Evolutionary conservation across 1,140 invertebrate genomes (phyloP).

Genomic region (Papilio glaucus): DNA sequence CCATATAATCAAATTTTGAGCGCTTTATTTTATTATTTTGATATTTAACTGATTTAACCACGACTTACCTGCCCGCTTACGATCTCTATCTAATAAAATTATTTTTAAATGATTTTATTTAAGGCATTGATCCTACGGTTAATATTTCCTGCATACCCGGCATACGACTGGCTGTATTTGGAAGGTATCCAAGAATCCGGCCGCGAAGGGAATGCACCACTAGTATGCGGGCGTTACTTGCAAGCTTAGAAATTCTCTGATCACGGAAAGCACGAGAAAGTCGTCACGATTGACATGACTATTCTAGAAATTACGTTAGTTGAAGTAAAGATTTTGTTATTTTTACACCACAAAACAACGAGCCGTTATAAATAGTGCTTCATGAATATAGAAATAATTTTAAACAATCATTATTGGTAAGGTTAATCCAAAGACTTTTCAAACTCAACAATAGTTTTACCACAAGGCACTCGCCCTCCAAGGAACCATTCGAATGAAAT

Average conservation of each 20-base stretch:
- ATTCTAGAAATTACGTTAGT: background rate
- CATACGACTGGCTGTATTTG: slow-evolving; percentile 19
- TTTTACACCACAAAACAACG: no score
- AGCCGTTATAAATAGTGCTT: no score
- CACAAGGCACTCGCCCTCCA: no score
- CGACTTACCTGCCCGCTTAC: no score
- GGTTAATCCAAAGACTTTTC: no score
- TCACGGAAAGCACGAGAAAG: slow-evolving; percentile 43
- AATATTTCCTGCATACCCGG: slow-evolving; percentile 16
- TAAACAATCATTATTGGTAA: no score
- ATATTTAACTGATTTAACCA: no score
- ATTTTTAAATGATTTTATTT: background rate
- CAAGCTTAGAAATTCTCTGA: slow-evolving; percentile 42
- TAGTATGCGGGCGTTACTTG: slow-evolving; percentile 38
- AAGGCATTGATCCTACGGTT: background rate
- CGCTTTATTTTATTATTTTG: no score
- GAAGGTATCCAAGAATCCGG: slow-evolving; percentile 26
- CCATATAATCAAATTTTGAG: no score
- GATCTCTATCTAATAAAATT: background rate
- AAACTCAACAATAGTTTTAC: no score
- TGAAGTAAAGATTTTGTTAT: background rate
- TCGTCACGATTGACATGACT: slow-evolving; percentile 23
- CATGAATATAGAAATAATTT: no score
- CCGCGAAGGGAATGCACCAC: slow-evolving; percentile 30
- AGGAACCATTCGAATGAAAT: no score